These are phyloP conservation scores for Keiferia lycopersicella DNA, from an alignment of 2,888 invertebrate species.

Conservation along the genomic window DNA sequence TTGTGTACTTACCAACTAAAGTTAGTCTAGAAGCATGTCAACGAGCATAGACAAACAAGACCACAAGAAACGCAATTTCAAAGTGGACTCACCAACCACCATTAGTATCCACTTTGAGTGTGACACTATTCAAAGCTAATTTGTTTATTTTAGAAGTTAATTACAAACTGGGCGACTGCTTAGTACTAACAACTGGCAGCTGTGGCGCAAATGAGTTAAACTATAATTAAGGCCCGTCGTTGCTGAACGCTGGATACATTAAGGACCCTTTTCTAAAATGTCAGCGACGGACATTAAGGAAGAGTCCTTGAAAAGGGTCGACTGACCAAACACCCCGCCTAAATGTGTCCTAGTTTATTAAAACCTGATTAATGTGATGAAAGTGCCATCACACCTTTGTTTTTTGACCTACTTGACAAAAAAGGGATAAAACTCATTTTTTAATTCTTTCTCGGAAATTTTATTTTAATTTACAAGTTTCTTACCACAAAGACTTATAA, in stretches of 20 bases:
- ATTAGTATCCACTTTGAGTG: conserved; percentile 9
- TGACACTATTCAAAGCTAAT: conserved; percentile 21
- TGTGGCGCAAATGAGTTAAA: conserved; percentile 72
- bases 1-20: too few species aligned
- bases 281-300: conserved; percentile 65
- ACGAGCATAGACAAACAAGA: not conserved
- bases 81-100: conserved; percentile 12
- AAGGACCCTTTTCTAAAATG: conserved; percentile 77
- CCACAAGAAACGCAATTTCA: conserved; percentile 5
- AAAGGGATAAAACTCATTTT: not conserved
- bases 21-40: too few species aligned
- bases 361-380: conserved; percentile 38
- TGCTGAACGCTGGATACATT: conserved; percentile 66
- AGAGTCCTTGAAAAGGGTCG: conserved; percentile 63
- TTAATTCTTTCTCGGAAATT: too few species aligned
- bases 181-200: conserved; percentile 48
- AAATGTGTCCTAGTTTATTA: conserved; percentile 32
- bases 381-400: conserved; percentile 26
- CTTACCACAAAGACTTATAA: too few species aligned
- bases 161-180: conserved; percentile 25
- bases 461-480: too few species aligned
- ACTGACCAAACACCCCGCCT: conserved; percentile 39
- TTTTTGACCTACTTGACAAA: not conserved
- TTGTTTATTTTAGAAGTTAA: conserved; percentile 28
- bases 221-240: conserved; percentile 71